Conservation (phyloP, 2,888 invertebrate species). For the Nephrocerus scutellatus region DNA sequence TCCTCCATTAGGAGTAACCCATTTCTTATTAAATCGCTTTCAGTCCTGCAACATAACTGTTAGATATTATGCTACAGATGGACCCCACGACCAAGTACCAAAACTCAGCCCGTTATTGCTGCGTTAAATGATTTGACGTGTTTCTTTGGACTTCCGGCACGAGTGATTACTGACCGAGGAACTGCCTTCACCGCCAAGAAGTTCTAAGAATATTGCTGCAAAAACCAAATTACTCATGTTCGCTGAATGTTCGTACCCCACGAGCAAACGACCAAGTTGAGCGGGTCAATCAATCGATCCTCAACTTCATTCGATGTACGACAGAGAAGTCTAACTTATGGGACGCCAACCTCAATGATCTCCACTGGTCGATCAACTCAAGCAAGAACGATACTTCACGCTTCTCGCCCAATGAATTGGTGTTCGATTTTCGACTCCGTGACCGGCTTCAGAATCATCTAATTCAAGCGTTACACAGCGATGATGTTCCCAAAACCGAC, state of each 20-base stretch:
- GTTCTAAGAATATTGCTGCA: too few species aligned
- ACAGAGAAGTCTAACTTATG: constrained; percentile 16
- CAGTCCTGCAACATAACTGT: too few species aligned
- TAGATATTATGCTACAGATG: too few species aligned
- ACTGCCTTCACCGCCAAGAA: too few species aligned
- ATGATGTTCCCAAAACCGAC: not conserved
- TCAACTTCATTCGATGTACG: constrained; percentile 23
- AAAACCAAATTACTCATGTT: too few species aligned
- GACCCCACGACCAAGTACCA: too few species aligned
- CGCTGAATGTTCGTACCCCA: constrained; percentile 25
- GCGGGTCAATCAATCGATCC: constrained; percentile 18
- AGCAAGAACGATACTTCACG: constrained; percentile 14
- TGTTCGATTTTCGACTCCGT: constrained; percentile 18
- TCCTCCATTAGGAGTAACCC: too few species aligned
- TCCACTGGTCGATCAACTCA: constrained; percentile 21
- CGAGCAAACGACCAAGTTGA: constrained; percentile 23
- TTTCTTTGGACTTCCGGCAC: too few species aligned
- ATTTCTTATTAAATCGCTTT: too few species aligned
- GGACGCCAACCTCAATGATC: constrained; percentile 13
- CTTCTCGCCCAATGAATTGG: constrained; percentile 20
- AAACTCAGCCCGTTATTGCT: too few species aligned
- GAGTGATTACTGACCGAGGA: too few species aligned
- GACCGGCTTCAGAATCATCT: constrained; percentile 15
- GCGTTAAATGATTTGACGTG: too few species aligned
- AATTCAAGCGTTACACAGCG: constrained; percentile 1